Conservation (phyloP, 2,888 invertebrate species). For the Eupithecia insigniata region DNA sequence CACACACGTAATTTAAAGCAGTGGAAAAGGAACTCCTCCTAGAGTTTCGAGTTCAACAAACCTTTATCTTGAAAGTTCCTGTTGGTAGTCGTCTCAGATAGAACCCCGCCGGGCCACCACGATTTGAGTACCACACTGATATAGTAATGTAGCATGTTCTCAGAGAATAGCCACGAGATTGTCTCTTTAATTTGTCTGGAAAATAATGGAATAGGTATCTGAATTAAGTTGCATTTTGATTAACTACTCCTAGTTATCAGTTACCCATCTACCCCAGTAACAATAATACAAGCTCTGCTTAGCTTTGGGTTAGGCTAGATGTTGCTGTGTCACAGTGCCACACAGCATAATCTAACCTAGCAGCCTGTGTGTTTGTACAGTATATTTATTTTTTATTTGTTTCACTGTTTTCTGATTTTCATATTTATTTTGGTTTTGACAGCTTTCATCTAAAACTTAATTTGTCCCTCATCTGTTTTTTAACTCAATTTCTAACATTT, state of each 20-base stretch:
- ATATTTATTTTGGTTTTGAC: too few species aligned
- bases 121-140: conserved; percentile 92
- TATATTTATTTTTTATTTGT: too few species aligned
- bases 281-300: too few species aligned
- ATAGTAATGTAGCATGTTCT: conserved; percentile 95
- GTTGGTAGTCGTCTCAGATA: conserved; percentile 82
- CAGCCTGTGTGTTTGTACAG: too few species aligned
- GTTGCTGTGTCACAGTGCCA: too few species aligned
- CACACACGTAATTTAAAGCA: background rate
- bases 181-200: conserved; percentile 93
- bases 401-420: too few species aligned
- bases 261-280: too few species aligned
- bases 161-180: conserved; percentile 93
- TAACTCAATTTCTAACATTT: background rate
- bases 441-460: background rate
- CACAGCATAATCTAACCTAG: too few species aligned
- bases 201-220: conserved; percentile 32
- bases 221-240: too few species aligned
- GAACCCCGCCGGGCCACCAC: conserved; percentile 95
- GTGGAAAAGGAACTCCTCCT: background rate
- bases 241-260: too few species aligned
- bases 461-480: background rate
- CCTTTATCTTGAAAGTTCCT: conserved; percentile 77
- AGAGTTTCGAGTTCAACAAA: conserved; percentile 41
- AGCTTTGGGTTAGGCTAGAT: too few species aligned